These are phyloP conservation scores for Drosophila mimica DNA, from an alignment of 2,888 invertebrate genomes.

Conservation along the genomic window DNA sequence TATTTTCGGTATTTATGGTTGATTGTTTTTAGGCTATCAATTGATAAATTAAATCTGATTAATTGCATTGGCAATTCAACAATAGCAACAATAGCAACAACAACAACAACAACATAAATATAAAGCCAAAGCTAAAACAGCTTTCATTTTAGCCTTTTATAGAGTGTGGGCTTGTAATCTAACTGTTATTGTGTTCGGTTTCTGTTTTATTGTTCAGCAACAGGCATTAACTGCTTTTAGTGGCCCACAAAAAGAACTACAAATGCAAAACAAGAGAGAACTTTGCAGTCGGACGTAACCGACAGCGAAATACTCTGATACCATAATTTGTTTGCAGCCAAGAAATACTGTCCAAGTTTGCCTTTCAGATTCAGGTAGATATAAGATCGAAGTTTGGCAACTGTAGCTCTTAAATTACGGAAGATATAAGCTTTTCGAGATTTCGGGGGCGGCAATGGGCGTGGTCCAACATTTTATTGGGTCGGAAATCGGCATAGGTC, in stretches of 20 bases:
- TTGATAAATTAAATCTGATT: constrained; percentile 53
- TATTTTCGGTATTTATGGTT: constrained; percentile 17
- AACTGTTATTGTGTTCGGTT: constrained; percentile 18
- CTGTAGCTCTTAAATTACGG: too few relatives aligned
- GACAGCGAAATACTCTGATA: too few relatives aligned
- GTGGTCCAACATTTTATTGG: too few relatives aligned
- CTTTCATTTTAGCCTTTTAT: constrained; percentile 25
- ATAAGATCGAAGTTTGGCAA: too few relatives aligned
- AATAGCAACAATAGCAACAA: constrained; percentile 1
- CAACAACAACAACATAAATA: neutral
- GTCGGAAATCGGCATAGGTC: too few relatives aligned
- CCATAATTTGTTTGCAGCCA: too few relatives aligned
- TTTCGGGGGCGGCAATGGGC: too few relatives aligned
- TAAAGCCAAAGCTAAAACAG: neutral
- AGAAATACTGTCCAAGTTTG: too few relatives aligned
- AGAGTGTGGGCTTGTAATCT: constrained; percentile 20
- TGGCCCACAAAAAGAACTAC: constrained; percentile 13
- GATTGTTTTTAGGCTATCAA: constrained; percentile 22
- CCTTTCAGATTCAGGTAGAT: too few relatives aligned
- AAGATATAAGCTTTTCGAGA: too few relatives aligned
- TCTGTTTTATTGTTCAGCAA: constrained; percentile 21
- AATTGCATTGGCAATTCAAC: constrained; percentile 38
- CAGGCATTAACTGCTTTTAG: constrained; percentile 42
- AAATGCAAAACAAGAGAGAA: constrained; percentile 1
- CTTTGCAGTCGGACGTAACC: too few relatives aligned